phyloP scores from a whole-genome alignment of 2,113 vertebrate species.

The Candoia aspera region DNA sequence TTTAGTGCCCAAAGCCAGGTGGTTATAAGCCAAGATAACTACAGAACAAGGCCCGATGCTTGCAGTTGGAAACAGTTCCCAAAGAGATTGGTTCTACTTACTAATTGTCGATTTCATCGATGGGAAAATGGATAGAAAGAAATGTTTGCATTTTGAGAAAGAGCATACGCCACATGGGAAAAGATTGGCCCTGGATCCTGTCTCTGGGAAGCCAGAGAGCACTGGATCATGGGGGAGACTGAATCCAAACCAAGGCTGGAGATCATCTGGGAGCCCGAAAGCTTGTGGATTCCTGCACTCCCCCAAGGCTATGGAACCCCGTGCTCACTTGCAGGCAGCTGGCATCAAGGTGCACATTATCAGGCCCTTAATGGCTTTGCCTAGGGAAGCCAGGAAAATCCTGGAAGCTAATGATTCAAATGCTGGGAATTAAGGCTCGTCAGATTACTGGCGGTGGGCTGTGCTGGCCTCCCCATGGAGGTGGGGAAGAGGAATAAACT shows the following conservation, averaged over 20 bases:
- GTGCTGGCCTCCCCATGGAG: slow-evolving; percentile 54
- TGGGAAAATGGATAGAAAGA: neutral
- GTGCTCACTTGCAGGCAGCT: slow-evolving; percentile 54
- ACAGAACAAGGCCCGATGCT: neutral
- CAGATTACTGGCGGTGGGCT: slow-evolving; percentile 55
- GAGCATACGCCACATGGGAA: neutral
- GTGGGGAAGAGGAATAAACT: slow-evolving; percentile 35
- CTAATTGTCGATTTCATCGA: neutral
- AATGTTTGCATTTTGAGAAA: neutral
- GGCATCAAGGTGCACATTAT: slow-evolving; percentile 64
- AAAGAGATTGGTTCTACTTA: neutral
- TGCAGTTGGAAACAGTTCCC: neutral
- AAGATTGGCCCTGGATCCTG: neutral
- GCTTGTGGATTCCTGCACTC: slow-evolving; percentile 25
- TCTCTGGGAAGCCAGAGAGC: neutral
- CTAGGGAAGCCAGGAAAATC: slow-evolving; percentile 67
- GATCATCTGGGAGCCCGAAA: slow-evolving; percentile 2
- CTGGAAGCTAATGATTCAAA: slow-evolving; percentile 71
- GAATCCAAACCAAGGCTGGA: neutral
- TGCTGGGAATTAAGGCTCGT: slow-evolving; percentile 70
- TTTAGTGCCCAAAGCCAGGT: neutral
- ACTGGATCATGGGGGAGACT: neutral
- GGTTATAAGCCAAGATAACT: neutral
- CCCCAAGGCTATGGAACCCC: slow-evolving; percentile 22
- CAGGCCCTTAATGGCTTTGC: slow-evolving; percentile 60